Evolutionary conservation across 2,888 invertebrate species (phyloP), one percentile per base, ranked within the genome.

Genomic region (Pteria penguin): DNA sequence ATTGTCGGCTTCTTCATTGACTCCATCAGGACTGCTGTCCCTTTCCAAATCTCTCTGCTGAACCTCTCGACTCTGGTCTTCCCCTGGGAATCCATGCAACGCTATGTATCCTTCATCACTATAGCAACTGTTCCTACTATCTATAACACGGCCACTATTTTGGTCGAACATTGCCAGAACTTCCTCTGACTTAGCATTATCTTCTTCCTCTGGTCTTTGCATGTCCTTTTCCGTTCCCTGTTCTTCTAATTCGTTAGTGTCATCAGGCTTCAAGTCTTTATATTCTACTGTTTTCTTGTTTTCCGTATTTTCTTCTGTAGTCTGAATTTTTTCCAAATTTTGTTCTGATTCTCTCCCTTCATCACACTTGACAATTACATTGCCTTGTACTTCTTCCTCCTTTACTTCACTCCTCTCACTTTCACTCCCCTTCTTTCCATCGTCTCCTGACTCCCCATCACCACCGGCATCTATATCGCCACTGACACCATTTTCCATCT

Each of bases 61-160:
- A 52, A 61, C n/a, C 22, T 63, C 58, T 29, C 18, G 68, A 24
- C 57, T 68, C 55, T 68, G 68, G n/a, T 57, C 32, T 18, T 32
- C 32, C 22, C 68, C 57, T 0, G 55, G 68, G 32, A 68, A 57
- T 5, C 57, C 31, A 18, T 68, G 57, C 11, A 60, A 18, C 27
- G 26, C 60, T 60, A 60, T 18, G 27, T 68, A 68, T 22, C 68
- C 68, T 24, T 68, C 68, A n/a, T n/a, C n/a, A n/a, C n/a, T n/a
- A n/a, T n/a, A n/a, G n/a, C n/a, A n/a, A n/a, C n/a, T n/a, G n/a
- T n/a, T n/a, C n/a, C n/a, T n/a, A n/a, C n/a, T n/a, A n/a, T n/a
- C n/a, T n/a, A n/a, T n/a, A n/a, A n/a, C n/a, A n/a, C n/a, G n/a
- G n/a, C n/a, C n/a, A n/a, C n/a, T n/a, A n/a, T n/a, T n/a, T n/a